A percentile compares a stretch with the other conserved stretches of the same genome.
phyloP scores from a whole-genome alignment of 2,888 invertebrate genomes.

The Lymantria monacha region DNA sequence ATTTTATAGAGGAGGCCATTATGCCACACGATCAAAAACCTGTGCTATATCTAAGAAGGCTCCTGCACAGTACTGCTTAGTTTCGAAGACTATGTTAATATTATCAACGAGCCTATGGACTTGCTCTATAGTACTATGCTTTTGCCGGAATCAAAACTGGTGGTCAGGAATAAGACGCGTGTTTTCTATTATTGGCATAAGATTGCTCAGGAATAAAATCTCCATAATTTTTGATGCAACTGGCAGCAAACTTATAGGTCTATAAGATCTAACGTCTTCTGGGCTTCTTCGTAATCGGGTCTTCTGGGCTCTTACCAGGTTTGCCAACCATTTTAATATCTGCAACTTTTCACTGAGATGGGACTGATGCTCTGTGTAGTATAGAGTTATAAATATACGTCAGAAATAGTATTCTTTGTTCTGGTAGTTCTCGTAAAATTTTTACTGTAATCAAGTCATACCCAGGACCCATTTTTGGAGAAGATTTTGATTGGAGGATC shows the following conservation, averaged over 20 bases:
- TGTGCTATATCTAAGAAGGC: no score
- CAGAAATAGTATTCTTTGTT: not conserved
- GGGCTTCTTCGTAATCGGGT: no score
- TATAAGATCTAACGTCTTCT: not conserved
- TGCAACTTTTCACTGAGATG: slow-evolving; percentile 18
- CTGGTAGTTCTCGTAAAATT: not conserved
- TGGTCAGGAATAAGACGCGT: no score
- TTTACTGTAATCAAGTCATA: not conserved
- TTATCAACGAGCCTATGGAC: no score
- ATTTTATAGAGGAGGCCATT: not conserved
- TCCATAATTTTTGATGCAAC: not conserved
- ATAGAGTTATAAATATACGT: slow-evolving; percentile 13
- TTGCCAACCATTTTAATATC: slow-evolving; percentile 13
- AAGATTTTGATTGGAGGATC: no score
- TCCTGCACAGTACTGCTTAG: no score
- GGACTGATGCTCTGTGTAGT: slow-evolving; percentile 1
- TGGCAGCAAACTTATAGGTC: not conserved
- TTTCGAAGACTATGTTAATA: no score
- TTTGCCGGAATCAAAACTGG: no score
- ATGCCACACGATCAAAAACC: not conserved
- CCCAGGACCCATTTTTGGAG: not conserved
- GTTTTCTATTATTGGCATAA: no score
- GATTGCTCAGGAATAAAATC: not conserved
- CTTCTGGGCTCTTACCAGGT: slow-evolving; percentile 10
- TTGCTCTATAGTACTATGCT: no score